Evolutionary conservation across 1,140 invertebrate species (phyloP).

Genomic region (Atta cephalotes): DNA sequence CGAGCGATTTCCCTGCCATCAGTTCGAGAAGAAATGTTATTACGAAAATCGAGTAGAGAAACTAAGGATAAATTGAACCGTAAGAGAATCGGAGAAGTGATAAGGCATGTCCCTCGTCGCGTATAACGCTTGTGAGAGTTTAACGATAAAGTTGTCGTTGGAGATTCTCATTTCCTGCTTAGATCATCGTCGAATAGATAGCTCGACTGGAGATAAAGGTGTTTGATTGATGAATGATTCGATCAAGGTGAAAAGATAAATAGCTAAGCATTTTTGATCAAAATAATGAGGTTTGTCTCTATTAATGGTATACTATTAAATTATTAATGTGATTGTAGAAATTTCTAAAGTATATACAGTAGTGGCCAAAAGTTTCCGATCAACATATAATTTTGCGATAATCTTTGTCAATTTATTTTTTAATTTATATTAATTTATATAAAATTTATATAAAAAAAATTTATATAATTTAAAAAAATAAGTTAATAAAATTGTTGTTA

Average conservation of each 20-base stretch:
- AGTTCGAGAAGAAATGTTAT: conserved; percentile 51
- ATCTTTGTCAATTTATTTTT: too few relatives aligned
- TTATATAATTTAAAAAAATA: too few relatives aligned
- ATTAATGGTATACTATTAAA: not conserved
- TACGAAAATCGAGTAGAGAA: conserved; percentile 48
- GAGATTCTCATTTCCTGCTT: conserved; percentile 51
- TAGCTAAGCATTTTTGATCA: not conserved
- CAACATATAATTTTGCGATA: too few relatives aligned
- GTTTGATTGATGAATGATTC: conserved; percentile 37
- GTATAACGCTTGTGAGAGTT: conserved; percentile 4
- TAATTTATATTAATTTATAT: too few relatives aligned
- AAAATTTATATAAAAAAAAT: too few relatives aligned
- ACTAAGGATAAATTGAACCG: conserved; percentile 37
- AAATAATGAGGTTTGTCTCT: not conserved
- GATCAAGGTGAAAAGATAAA: not conserved
- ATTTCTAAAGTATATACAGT: not conserved
- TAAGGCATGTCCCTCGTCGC: conserved; percentile 46
- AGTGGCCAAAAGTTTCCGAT: too few relatives aligned
- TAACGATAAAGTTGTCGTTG: conserved; percentile 41
- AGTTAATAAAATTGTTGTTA: too few relatives aligned
- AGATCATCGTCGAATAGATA: conserved; percentile 23
- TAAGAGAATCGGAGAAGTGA: conserved; percentile 37
- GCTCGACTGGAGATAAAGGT: not conserved
- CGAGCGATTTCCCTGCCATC: conserved; percentile 54
- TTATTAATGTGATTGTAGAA: conserved; percentile 5